phyloP scores from a whole-genome alignment of 2,797 vertebrate genomes.

The Enteromius afrohamiltoni region DNA sequence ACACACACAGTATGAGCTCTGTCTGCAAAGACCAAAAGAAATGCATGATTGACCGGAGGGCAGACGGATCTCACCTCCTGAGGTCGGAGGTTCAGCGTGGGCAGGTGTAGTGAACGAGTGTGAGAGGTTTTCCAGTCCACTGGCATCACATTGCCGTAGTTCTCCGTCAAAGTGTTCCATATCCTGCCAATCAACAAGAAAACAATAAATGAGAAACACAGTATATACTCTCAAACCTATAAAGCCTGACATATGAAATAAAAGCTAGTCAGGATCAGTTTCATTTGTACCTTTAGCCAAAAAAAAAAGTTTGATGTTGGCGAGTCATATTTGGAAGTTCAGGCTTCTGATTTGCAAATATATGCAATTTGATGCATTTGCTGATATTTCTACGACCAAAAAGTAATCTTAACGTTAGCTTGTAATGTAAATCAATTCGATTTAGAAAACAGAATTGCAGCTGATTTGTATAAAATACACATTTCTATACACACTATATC shows the following conservation, averaged over 20 bases:
- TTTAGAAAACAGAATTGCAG: neutral
- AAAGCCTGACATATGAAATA: neutral
- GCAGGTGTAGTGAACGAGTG: conserved; percentile 91
- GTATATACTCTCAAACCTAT: neutral
- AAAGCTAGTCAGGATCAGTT: neutral
- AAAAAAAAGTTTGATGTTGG: neutral
- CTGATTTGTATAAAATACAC: neutral
- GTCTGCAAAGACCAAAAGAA: neutral
- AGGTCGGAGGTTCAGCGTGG: conserved; percentile 89
- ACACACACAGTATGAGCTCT: neutral
- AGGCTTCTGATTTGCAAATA: neutral
- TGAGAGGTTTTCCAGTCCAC: conserved; percentile 99
- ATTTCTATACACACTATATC: neutral
- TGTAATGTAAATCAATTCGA: neutral
- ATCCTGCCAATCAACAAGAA: conserved; percentile 78
- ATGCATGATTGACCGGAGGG: neutral
- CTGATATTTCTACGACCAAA: neutral
- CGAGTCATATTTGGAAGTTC: neutral
- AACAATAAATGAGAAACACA: neutral
- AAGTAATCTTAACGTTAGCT: neutral
- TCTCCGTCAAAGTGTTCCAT: conserved; percentile 96
- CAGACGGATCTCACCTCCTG: conserved; percentile 79
- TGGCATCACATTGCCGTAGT: conserved; percentile 96
- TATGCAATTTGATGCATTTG: neutral
- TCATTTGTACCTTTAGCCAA: neutral